A percentile compares a stretch with the other conserved stretches of the same genome.
Evolutionary conservation across 1,140 invertebrate genomes (phyloP).

Genomic region (Drosophila repleta): DNA sequence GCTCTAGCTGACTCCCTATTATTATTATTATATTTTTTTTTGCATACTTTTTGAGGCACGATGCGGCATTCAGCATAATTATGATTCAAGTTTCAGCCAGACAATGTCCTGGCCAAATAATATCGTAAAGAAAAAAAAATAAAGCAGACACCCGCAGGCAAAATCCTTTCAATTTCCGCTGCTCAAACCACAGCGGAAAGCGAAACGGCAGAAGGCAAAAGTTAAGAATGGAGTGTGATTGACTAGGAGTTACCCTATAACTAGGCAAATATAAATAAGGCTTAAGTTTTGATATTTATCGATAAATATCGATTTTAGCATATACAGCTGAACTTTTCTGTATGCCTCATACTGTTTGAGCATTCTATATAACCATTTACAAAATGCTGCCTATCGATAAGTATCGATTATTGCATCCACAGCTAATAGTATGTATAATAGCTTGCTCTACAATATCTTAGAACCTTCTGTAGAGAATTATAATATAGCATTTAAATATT

Average conservation of each 20-base stretch:
- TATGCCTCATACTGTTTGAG: too few species aligned
- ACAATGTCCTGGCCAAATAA: constrained; percentile 18
- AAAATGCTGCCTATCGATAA: too few species aligned
- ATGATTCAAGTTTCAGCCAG: constrained; percentile 43
- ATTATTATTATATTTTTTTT: background rate
- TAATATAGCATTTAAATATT: too few species aligned
- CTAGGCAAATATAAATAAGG: background rate
- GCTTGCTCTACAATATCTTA: too few species aligned
- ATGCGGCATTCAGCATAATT: constrained; percentile 30
- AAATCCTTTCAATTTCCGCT: constrained; percentile 53
- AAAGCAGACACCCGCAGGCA: constrained; percentile 8
- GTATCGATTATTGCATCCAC: too few species aligned
- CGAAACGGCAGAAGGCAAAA: constrained; percentile 7
- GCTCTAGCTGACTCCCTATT: background rate
- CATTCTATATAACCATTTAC: too few species aligned
- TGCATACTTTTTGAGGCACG: constrained; percentile 4
- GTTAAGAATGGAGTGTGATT: background rate
- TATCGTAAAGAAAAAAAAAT: background rate
- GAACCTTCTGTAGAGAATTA: too few species aligned
- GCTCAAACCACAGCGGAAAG: constrained; percentile 1
- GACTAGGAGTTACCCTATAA: background rate
- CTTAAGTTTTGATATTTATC: too few species aligned
- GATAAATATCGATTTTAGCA: too few species aligned
- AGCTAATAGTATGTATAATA: too few species aligned
- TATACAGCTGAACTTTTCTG: too few species aligned